Percentiles rank a stretch among this genome's conserved stretches.
Evolutionary conservation across 2,113 vertebrate species (phyloP).

Genomic region (Sminthopsis crassicaudata): DNA sequence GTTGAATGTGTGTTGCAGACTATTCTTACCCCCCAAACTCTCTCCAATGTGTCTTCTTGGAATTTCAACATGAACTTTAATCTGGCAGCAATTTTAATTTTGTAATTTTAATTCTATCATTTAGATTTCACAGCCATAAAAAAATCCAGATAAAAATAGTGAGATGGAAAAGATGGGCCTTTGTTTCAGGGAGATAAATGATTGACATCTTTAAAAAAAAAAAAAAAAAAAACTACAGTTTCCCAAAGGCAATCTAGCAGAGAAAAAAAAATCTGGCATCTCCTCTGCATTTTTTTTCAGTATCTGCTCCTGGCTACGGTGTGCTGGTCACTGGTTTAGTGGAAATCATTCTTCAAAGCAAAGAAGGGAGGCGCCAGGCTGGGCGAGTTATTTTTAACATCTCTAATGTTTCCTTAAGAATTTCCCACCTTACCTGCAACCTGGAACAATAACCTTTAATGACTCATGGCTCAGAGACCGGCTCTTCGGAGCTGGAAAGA

Average conservation of each 20-base stretch:
- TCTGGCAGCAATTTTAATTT: neutral
- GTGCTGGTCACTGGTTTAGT: neutral
- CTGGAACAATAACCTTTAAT: slow-evolving; percentile 1
- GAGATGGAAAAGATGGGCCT: neutral
- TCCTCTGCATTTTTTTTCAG: neutral
- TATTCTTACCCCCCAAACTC: neutral
- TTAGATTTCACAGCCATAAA: neutral
- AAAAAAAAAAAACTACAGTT: neutral
- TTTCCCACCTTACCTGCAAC: neutral
- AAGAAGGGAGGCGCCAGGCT: neutral
- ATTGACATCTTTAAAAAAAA: neutral
- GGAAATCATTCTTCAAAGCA: neutral
- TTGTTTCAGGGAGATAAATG: neutral
- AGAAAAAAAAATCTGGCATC: slow-evolving; percentile 11
- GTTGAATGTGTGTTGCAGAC: neutral
- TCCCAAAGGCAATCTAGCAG: neutral
- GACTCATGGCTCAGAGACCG: neutral
- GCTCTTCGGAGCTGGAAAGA: neutral
- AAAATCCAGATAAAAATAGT: neutral
- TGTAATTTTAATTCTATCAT: neutral
- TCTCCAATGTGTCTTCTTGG: neutral
- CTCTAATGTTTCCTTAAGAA: slow-evolving; percentile 21
- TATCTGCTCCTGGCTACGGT: neutral
- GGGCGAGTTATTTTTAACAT: neutral
- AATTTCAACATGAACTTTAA: neutral